Percentiles rank a stretch among this genome's conserved stretches.
phyloP scores from a whole-genome alignment of 2,797 vertebrate genomes.

The Petrocephalus sullivani region DNA sequence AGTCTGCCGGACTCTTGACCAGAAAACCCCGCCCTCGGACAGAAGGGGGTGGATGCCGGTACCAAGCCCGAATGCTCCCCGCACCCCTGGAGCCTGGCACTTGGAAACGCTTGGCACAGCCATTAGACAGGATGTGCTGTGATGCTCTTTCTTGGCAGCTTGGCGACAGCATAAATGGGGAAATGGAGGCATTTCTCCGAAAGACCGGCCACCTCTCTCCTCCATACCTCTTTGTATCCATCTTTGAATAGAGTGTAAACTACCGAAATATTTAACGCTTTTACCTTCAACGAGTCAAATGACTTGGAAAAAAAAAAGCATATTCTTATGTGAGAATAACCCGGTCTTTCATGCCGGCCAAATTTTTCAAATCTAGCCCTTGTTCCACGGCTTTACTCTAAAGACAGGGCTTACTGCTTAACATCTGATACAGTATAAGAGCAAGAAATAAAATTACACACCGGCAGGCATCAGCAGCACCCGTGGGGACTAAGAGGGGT shows the following conservation, averaged over 20 bases:
- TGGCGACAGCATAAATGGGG: not conserved
- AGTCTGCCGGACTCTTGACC: not conserved
- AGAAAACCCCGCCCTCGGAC: not conserved
- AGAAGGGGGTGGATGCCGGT: not conserved
- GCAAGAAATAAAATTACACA: not conserved
- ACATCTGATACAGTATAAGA: conserved; percentile 53
- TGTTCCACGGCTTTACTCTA: conserved; percentile 48
- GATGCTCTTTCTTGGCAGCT: not conserved
- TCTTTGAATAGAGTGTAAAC: not conserved
- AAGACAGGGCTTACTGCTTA: conserved; percentile 47
- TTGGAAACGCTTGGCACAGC: conserved; percentile 6
- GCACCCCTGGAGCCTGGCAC: not conserved
- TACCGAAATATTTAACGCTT: not conserved
- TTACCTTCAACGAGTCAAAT: not conserved
- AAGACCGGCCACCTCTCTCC: not conserved
- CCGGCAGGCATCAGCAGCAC: not conserved
- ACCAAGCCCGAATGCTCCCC: not conserved
- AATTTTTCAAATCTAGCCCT: conserved; percentile 48
- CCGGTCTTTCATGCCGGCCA: not conserved
- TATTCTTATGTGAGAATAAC: not conserved
- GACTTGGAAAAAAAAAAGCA: not conserved
- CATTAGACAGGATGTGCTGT: conserved; percentile 12
- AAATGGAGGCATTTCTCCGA: not conserved
- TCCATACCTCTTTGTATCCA: not conserved
- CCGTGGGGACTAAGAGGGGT: not conserved